phyloP scores from a whole-genome alignment of 2,113 vertebrate species.

The Onychostruthus taczanowskii region DNA sequence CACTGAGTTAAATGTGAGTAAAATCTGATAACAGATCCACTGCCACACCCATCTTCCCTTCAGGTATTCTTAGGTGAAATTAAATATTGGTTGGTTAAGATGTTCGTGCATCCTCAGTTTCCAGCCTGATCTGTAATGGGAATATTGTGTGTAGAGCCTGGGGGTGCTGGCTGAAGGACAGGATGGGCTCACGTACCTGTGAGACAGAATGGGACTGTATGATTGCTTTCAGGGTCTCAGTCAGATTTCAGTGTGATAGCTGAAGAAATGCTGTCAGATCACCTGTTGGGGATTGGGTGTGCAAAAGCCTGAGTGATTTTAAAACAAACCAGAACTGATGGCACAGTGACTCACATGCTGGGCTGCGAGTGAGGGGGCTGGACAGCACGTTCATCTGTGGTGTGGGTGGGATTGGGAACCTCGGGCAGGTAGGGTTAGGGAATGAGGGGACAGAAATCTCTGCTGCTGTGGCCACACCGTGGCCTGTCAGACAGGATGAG shows the following conservation, averaged over 20 bases:
- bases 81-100: not conserved
- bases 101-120: not conserved
- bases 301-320: not conserved
- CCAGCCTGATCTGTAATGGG: not conserved
- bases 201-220: not conserved
- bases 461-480: not conserved
- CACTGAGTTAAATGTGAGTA: not conserved
- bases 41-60: not conserved
- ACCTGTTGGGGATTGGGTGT: not conserved
- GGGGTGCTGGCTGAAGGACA: not conserved
- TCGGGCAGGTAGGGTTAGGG: not conserved
- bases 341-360: not conserved
- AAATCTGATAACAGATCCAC: not conserved
- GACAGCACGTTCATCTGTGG: rapidly evolving
- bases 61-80: not conserved
- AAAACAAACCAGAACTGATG: not conserved
- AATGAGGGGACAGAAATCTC: not conserved
- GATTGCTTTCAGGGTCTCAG: not conserved
- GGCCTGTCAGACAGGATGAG: rapidly evolving
- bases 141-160: not conserved
- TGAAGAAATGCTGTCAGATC: not conserved
- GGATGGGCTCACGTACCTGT: not conserved
- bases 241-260: not conserved
- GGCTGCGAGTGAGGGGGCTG: not conserved
- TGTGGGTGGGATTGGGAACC: not conserved